Evolutionary conservation across 2,113 vertebrate species (phyloP).

Genomic region (Euleptes europaea): DNA sequence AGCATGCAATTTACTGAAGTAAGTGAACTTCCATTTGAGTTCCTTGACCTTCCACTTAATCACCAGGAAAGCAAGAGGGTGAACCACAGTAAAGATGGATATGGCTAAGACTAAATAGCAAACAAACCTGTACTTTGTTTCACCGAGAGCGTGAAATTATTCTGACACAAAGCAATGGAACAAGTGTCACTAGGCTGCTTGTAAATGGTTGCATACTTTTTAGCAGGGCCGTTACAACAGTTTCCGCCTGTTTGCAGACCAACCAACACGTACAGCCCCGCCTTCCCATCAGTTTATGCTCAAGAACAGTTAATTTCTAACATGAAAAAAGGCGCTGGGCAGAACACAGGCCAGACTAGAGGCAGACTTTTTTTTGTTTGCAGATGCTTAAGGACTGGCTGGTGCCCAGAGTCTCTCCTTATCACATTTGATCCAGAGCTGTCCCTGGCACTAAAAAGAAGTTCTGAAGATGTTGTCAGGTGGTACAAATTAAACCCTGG

Average conservation of each 20-base stretch:
- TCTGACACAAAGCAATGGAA: constrained; percentile 16
- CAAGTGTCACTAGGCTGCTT: constrained; percentile 9
- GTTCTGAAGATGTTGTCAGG: neutral
- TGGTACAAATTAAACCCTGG: neutral
- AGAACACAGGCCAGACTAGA: neutral
- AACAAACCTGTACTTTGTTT: neutral
- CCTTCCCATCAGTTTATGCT: neutral
- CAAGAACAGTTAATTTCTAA: neutral
- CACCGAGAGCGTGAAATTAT: constrained; percentile 7
- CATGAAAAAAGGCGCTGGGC: neutral
- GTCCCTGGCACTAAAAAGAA: neutral
- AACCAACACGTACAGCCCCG: too few relatives aligned
- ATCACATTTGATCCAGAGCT: neutral
- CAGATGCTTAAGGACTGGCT: too few relatives aligned
- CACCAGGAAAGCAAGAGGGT: neutral
- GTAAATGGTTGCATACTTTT: neutral
- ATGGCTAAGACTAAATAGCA: neutral
- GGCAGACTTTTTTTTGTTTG: neutral
- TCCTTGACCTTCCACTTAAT: constrained; percentile 17
- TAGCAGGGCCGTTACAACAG: neutral
- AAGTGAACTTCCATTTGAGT: neutral
- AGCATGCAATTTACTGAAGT: constrained; percentile 10
- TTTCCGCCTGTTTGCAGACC: neutral
- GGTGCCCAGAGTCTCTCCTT: neutral
- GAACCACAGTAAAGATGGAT: neutral